Base-by-base conservation (phyloP, 2,113 vertebrate genomes). In the Oncorhynchus gorbuscha region DNA sequence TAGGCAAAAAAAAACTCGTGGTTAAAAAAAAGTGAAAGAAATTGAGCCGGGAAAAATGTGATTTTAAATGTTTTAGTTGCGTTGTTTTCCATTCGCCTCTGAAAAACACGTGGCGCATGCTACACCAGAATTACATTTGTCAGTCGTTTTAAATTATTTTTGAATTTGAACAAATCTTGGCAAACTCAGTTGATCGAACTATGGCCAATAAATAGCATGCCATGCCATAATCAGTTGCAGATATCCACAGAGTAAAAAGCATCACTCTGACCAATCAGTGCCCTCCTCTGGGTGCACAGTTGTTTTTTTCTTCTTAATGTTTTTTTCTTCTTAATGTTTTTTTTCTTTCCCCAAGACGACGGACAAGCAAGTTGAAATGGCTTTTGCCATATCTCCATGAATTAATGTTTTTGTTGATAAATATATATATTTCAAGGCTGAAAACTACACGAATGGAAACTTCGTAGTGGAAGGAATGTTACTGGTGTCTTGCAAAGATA, bases 191-290 rank as follows among this genome's bases (percentile, higher is more conserved):
- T 45, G n/a, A 66, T 14, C 64, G 14, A 24, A 26, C 55, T 22
- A 22, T 66, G 0, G 30, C 87, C 89, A 74, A 59, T 80, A 89
- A 89, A 81, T 81, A 89, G 81, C 87, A 16, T 55, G 49, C n/a
- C 67, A 7, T 35, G 20, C 30, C 9, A 45, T 28, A 71, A 81
- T 69, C n/a, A 70, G 49, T 30, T 68, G 30, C 85, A 65, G 30
- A 4, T 35, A 8, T 18, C 49, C 0, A 67, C 6, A n/a, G 5
- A 61, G 16, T 45, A 45, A 45, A 45, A 45, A 45, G 2, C 8
- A 13, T 61, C 26, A 62, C 28, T 61, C 59, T 81, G 85, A 84
- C 91, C 88, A 92, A 91, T 91, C 88, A 88, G 80, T 59, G 78
- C 69, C 61, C 28, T 4, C 28, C 80, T 20, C 13, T 68, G 7